Evolutionary conservation across 2,888 invertebrate species (phyloP), one percentile per base, ranked within the genome.

Genomic region (Fragum sueziense): DNA sequence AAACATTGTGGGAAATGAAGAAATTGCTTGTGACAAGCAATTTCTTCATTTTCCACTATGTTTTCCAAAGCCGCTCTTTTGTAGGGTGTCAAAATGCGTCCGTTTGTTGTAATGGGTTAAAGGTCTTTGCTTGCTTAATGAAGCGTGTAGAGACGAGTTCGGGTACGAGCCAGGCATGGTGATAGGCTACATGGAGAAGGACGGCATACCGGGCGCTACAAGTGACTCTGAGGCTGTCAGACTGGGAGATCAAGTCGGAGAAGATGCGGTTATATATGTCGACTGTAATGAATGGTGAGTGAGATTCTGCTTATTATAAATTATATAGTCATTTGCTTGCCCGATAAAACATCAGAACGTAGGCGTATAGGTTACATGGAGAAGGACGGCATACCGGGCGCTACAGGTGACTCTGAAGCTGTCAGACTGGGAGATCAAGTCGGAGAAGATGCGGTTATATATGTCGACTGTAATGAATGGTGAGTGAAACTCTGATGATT

Each of bases 331-430:
- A n/a, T n/a, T n/a, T n/a, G n/a, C n/a, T n/a, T n/a, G n/a, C n/a
- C n/a, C n/a, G n/a, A n/a, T n/a, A n/a, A n/a, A n/a, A n/a, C n/a
- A n/a, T n/a, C n/a, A n/a, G n/a, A n/a, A n/a, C n/a, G n/a, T n/a
- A n/a, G n/a, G n/a, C n/a, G n/a, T n/a, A 67, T 77, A n/a, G 77
- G 77, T n/a, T 77, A 72, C 72, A 65, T 77, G 65, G 77, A 77
- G 69, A 77, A 77, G 47, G 77, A 77, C 29, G 77, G 77, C 20
- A 33, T 72, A 9, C 27, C 57, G 2, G 77, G 77, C 6, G 72
- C 77, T 20, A 77, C 77, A 1, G 37, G 37, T 33, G 68, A 67
- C n/a, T 59, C 41, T 0, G 77, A 77, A 41, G 57, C 68, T 22
- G 72, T 77, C n/a, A 34, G 72, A 57, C 37, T 77, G 3, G 77